A percentile compares a stretch with the other conserved stretches of the same genome.
Conservation (phyloP, 2,888 invertebrate species). For the Pseudeuparius sepicola region DNA sequence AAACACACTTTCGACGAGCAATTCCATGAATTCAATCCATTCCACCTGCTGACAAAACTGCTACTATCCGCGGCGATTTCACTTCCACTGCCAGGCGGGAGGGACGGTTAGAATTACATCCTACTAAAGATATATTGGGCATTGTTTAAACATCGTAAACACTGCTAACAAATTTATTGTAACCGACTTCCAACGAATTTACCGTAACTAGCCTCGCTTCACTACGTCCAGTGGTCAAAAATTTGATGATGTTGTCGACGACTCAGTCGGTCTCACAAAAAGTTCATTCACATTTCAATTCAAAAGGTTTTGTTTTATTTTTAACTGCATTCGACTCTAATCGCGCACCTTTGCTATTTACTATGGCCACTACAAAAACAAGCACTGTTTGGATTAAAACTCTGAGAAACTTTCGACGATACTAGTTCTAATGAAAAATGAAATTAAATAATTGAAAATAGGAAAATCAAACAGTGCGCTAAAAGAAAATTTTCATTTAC, state of each 20-base stretch:
- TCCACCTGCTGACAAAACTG: slow-evolving; percentile 38
- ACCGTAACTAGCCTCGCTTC: too few species aligned
- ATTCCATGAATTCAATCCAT: slow-evolving; percentile 32
- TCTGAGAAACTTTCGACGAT: too few species aligned
- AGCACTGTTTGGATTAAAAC: too few species aligned
- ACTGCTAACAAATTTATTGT: slow-evolving; percentile 24
- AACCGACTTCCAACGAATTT: slow-evolving; percentile 25
- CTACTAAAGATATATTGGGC: slow-evolving; percentile 25
- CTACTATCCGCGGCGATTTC: slow-evolving; percentile 30
- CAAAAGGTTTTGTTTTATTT: slow-evolving; percentile 20
- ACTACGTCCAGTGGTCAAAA: slow-evolving; percentile 33
- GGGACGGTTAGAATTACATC: too few species aligned
- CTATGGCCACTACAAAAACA: too few species aligned
- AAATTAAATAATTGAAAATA: too few species aligned
- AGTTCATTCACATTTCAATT: slow-evolving; percentile 32
- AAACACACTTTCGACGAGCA: slow-evolving; percentile 25
- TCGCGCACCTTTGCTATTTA: too few species aligned
- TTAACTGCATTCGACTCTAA: slow-evolving; percentile 13
- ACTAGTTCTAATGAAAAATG: too few species aligned
- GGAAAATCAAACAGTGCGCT: too few species aligned
- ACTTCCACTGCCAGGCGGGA: slow-evolving; percentile 29
- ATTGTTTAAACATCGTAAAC: slow-evolving; percentile 25
- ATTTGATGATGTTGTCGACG: slow-evolving; percentile 38
- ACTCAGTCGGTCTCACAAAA: slow-evolving; percentile 34
- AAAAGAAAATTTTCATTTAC: too few species aligned